Evolutionary conservation across 2,888 invertebrate genomes (phyloP).

Genomic region (Parnassius glacialis): DNA sequence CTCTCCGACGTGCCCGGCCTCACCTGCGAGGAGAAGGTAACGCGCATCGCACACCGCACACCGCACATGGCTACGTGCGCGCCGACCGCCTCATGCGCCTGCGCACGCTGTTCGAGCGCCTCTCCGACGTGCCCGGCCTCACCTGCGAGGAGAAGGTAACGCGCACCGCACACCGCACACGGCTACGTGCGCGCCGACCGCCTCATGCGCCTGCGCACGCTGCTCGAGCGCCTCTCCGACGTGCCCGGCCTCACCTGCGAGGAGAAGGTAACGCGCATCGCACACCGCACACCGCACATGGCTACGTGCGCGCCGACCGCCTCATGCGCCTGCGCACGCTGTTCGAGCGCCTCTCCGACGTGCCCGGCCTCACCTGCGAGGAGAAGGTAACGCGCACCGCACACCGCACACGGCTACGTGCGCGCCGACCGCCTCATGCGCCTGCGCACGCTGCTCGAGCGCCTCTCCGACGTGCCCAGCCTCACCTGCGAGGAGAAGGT

Average conservation of each 20-base stretch:
- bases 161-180: conserved; percentile 55
- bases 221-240: conserved; percentile 93
- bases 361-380: background rate
- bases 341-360: conserved; percentile 50
- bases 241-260: conserved; percentile 95
- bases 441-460: conserved; percentile 49
- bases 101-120: no score
- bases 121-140: no score
- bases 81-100: no score
- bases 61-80: no score
- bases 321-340: background rate
- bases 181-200: conserved; percentile 96
- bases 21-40: no score
- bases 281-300: no score
- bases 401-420: no score
- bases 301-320: background rate
- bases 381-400: conserved; percentile 80
- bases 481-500: conserved; percentile 79
- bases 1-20: no score
- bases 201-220: conserved; percentile 94
- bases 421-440: background rate
- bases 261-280: conserved; percentile 85
- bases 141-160: no score
- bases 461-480: background rate
- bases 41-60: no score